Evolutionary conservation across 2,113 vertebrate genomes (phyloP), one percentile per base, ranked within the genome.

Genomic region (Antigone vipio): DNA sequence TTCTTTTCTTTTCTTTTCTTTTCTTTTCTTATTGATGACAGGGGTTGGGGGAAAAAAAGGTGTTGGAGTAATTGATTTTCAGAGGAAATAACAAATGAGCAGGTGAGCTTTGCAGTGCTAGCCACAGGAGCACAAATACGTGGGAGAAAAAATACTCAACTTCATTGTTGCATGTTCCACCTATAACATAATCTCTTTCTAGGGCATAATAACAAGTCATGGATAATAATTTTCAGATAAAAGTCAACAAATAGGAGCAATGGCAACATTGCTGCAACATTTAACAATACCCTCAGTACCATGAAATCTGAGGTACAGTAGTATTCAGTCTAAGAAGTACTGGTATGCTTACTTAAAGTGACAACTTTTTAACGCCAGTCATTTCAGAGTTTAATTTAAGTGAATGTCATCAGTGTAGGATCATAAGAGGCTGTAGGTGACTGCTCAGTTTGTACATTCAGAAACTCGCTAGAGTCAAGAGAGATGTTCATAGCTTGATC

Each of bases 21-120:
- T 7, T 5, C 6, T 85, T 82, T 95, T 89, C 67, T 80, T 88
- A 34, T n/a, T 90, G 44, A 67, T 69, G 52, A 21, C 19, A 52
- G 14, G 1, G 6, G 10, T 26, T 38, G 2, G 4, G 4, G 3
- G 19, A 3, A 5, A 15, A 29, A 67, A 74, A 6, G 9, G 2
- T 0, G 2, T 66, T 66, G 18, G 11, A 55, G 8, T 67, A 85
- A 63, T 15, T 77, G 38, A 69, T 85, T 83, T 90, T 88, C 68
- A 73, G 22, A 59, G 26, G 52, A 49, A 92, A 85, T 34, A 77
- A 53, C 4, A 81, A 74, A 74, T 35, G 30, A 75, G 8, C 24
- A 83, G 40, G 79, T 45, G 6, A 81, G 9, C 23, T 77, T 44
- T 79, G 29, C 24, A 76, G 26, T 58, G 15, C 32, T 60, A 76